Conservation (phyloP, 2,113 vertebrate genomes). For the Tachycineta bicolor region DNA sequence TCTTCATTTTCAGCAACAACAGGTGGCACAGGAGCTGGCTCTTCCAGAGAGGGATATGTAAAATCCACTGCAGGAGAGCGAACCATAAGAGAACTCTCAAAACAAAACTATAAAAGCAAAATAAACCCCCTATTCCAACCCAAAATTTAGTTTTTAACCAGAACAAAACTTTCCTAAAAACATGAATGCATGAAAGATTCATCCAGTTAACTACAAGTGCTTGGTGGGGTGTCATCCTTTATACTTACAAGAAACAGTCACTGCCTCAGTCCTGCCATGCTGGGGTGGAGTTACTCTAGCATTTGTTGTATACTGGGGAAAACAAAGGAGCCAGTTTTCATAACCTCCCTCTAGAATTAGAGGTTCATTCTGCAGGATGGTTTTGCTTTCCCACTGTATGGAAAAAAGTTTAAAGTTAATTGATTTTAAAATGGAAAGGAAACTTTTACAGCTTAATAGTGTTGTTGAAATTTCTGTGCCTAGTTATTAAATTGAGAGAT, state of each 20-base stretch:
- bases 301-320: conserved; percentile 94
- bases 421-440: background rate
- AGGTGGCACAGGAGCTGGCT: conserved; percentile 75
- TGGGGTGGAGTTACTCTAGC: conserved; percentile 88
- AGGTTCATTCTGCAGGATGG: conserved; percentile 88
- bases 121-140: background rate
- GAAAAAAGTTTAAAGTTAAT: conserved; percentile 10
- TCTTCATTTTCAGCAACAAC: conserved; percentile 64
- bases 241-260: conserved; percentile 89
- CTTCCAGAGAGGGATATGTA: conserved; percentile 93
- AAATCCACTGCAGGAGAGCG: conserved; percentile 85
- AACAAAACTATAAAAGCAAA: background rate
- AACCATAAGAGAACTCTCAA: background rate
- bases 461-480: background rate
- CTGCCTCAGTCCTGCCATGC: conserved; percentile 72
- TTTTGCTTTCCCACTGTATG: conserved; percentile 92
- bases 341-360: conserved; percentile 95
- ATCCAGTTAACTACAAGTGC: background rate
- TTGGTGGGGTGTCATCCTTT: background rate
- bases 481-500: background rate
- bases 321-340: conserved; percentile 96
- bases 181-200: background rate
- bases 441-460: background rate
- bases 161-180: background rate
- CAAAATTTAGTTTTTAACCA: background rate